Base-by-base conservation (phyloP, 2,888 invertebrate species). In the Latheticus oryzae region DNA sequence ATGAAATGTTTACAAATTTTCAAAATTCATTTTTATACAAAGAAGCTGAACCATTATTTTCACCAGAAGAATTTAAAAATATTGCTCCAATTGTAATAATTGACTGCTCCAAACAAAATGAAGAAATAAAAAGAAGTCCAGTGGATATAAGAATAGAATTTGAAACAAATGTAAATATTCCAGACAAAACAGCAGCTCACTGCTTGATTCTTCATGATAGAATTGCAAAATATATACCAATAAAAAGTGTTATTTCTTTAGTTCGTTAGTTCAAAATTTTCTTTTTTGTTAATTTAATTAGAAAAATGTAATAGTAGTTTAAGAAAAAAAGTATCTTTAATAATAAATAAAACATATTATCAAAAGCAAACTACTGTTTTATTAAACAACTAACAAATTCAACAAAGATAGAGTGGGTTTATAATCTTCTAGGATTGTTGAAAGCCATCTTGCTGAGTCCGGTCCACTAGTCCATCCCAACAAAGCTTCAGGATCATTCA, bases 1-100 rank as follows among this genome's bases (percentile, higher is more conserved):
- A 58, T 45, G 43, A 61, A 48, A 60, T 60, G 56, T 60, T 19
- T 51, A 35, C 53, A 11, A 13, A 32, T 32, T 32, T 32, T 32
- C 32, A 32, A 32, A 32, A 13, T 12, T 12, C 12, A 12, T 32
- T 23, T 53, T 45, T 38, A 7, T 32, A 30, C 4, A 26, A 45
- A 38, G 24, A 8, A 26, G 37, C n/a, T 24, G 24, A 24, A 24
- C 24, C 24, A 19, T 16, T 26, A 13, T 38, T 56, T 42, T 28
- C 12, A 7, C 40, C 56, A 4, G 21, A 17, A 4, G 43, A 45
- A 17, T 53, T 32, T 47, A 19, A 23, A 40, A 3, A 12, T 24
- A 38, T 51, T 24, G 23, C 23, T n/a, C 37, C 51, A 9, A 23
- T 51, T 2, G 24, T 40, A 1, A 16, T 38, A 8, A 38, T 51